Base-by-base conservation (phyloP, 2,113 vertebrate genomes). In the Pipra filicauda region DNA sequence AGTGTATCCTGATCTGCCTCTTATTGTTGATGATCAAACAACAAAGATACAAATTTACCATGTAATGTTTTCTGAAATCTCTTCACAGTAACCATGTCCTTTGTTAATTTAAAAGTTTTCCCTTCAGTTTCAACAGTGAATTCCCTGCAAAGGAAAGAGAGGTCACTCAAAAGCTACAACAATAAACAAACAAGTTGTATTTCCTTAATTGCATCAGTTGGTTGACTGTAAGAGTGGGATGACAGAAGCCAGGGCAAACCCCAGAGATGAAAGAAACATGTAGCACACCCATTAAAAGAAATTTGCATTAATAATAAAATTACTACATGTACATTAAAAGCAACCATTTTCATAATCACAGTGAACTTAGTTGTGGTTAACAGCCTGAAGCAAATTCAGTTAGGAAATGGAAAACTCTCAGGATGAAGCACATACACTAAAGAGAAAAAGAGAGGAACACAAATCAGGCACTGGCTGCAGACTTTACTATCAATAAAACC, bases 1-100 rank as follows among this genome's bases (percentile, higher is more conserved):
- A 71, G 51, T 2, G n/a, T 23, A 75, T 31, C 64, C n/a, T 71
- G 51, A 67, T 33, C 72, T 65, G 57, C n/a, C 28, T 64, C 77
- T 59, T 51, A 27, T 9, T 46, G 69, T 19, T 65, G 27, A 62
- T 37, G 20, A n/a, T 14, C 39, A 80, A 70, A 20, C 44, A 94
- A 86, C 26, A 93, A 91, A 52, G 55, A 84, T 12, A 81, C 31
- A 71, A 71, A 74, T 95, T 98, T 98, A 99, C 99, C 99, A 51
- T 99, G 98, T 69, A 99, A 97, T 33, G 99, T 99, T 97, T 99
- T 99, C 98, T 99, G 99, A 97, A 99, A 99, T 73, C 98, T 98
- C 97, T 99, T 99, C 97, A 99, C 98, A 57, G 55, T 98, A 93
- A 99, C 99, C 99, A 99, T 99, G 94, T 99, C 99, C 97, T 99